Base-by-base conservation (phyloP, 2,888 invertebrate species). In the Parasteatoda lunata region DNA sequence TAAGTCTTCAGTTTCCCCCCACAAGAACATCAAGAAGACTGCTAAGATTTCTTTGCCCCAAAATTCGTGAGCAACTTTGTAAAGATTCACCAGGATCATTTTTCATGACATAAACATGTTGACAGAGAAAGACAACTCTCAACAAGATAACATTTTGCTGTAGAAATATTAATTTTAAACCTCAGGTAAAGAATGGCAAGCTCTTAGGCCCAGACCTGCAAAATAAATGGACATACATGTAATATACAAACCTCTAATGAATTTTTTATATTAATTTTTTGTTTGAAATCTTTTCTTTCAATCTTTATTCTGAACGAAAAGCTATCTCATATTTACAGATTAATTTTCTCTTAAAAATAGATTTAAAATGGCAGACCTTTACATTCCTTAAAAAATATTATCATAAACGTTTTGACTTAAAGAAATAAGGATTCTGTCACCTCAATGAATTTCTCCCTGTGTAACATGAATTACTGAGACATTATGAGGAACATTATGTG, bases 121-220 rank as follows among this genome's bases (percentile, higher is more conserved):
- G 69, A 15, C 30, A 49, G 69, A 75, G 79, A 84, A 84, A 59
- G 81, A 68, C 59, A 52, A 75, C 9, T 68, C 68, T 78, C 51
- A 66, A 84, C 68, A 69, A 52, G 45, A 52, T 45, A 45, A 69
- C 15, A 30, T 69, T 70, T 54, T 52, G n/a, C 70, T 13, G 9
- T n/a, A 9, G 45, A 68, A 68, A 68, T 13, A 68, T 59, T 9
- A 59, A 9, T 59, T 59, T 59, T 30, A 30, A 8, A 4, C 59
- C n/a, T 59, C 59, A 59, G n/a, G 59, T 7, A 9, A 59, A 59
- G n/a, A 59, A 8, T n/a, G n/a, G 30, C 9, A 59, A 59, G 9
- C n/a, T 59, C 59, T 84, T 54, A 84, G 69, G 84, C 84, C 84
- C 84, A 84, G 52, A 84, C 84, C 84, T 84, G 45, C 4, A 71